Percentiles rank a stretch among this genome's conserved stretches.
Conservation (phyloP, 1,140 invertebrate genomes). For the Drosophila bocki region DNA sequence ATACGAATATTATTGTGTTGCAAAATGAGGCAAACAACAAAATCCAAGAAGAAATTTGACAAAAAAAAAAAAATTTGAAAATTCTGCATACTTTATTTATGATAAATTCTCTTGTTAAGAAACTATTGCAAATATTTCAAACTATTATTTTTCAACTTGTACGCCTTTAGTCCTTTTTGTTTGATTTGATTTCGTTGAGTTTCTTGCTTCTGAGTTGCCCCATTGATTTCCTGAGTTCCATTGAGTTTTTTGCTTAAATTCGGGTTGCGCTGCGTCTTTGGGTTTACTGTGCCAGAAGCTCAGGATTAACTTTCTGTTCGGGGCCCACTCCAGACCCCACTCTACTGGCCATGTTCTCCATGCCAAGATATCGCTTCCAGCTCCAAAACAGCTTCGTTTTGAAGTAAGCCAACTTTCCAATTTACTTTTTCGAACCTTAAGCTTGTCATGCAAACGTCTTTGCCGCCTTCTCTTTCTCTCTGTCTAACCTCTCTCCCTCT, state of each 20-base stretch:
- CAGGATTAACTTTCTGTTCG: constrained; percentile 56
- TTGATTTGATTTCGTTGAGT: constrained; percentile 47
- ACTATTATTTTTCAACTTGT: constrained; percentile 67
- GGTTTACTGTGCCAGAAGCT: constrained; percentile 57
- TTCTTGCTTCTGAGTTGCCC: constrained; percentile 33
- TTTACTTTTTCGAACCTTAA: constrained; percentile 73
- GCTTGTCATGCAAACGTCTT: constrained; percentile 76
- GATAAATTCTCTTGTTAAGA: constrained; percentile 79
- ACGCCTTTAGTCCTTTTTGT: constrained; percentile 57
- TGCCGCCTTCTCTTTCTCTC: constrained; percentile 63
- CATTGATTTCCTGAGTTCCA: constrained; percentile 35
- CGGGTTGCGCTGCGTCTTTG: constrained; percentile 73
- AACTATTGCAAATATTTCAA: constrained; percentile 81
- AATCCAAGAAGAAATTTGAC: constrained; percentile 49
- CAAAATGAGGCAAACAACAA: constrained; percentile 66
- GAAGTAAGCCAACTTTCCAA: constrained; percentile 76
- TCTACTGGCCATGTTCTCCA: constrained; percentile 48
- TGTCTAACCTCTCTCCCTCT: constrained; percentile 46
- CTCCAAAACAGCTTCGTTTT: constrained; percentile 72
- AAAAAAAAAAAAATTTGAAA: constrained; percentile 71
- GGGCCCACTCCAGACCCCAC: constrained; percentile 33
- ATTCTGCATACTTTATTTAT: constrained; percentile 81
- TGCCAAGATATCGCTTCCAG: constrained; percentile 61
- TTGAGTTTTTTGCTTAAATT: constrained; percentile 59
- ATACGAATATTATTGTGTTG: constrained; percentile 59